Percentiles rank a stretch among this genome's conserved stretches.
Conservation (phyloP, 2,888 invertebrate species). For the Dendrolimus houi region DNA sequence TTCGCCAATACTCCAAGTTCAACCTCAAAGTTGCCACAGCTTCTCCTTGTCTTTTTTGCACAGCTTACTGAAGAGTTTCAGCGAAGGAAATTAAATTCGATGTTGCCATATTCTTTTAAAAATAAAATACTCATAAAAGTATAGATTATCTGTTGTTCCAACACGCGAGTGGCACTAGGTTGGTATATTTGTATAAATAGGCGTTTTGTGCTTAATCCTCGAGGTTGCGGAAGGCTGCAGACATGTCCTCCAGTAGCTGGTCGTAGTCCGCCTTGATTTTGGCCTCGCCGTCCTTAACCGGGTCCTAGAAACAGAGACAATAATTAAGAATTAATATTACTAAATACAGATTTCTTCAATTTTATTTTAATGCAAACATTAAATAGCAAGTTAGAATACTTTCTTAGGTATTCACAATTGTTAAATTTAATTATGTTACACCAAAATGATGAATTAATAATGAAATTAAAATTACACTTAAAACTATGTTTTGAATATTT, state of each 20-base stretch:
- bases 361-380: too few species aligned
- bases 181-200: background rate
- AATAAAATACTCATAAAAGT: too few species aligned
- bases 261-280: slow-evolving; percentile 98
- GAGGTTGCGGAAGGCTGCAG: slow-evolving; percentile 97
- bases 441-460: too few species aligned
- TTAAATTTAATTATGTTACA: too few species aligned
- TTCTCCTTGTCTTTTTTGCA: too few species aligned
- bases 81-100: background rate
- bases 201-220: slow-evolving; percentile 85
- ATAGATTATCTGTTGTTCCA: background rate
- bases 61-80: too few species aligned
- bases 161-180: background rate
- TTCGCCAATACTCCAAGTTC: too few species aligned
- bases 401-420: too few species aligned
- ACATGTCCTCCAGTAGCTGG: slow-evolving; percentile 97
- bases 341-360: background rate
- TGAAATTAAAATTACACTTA: too few species aligned
- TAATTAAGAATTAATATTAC: slow-evolving; percentile 1
- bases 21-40: too few species aligned
- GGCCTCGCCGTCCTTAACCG: slow-evolving; percentile 97
- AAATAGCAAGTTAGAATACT: too few species aligned
- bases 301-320: slow-evolving; percentile 82
- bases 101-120: background rate
- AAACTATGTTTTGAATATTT: too few species aligned